phyloP scores from a whole-genome alignment of 2,797 vertebrate species.

The Brachyrhaphis roseni region DNA sequence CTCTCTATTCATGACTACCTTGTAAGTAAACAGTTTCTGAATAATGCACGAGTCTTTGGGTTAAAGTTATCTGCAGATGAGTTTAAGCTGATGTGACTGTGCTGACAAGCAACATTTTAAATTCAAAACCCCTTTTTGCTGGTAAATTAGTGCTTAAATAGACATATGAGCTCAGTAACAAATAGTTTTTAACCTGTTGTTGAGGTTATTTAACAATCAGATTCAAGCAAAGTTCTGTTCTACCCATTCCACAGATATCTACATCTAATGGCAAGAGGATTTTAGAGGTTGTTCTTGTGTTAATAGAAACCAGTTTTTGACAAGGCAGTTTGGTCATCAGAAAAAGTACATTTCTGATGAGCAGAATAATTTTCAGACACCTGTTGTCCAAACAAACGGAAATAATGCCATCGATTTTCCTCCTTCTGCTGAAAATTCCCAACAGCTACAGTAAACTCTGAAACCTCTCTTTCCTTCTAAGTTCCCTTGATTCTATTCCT shows the following conservation, averaged over 20 bases:
- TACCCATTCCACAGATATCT: neutral
- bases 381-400: neutral
- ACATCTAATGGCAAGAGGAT: neutral
- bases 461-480: neutral
- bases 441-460: neutral
- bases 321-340: neutral
- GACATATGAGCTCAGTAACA: too few relatives aligned
- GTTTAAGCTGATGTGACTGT: neutral
- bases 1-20: neutral
- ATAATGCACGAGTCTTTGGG: slow-evolving; percentile 28
- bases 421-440: neutral
- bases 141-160: too few relatives aligned
- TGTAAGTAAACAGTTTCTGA: slow-evolving; percentile 18
- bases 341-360: neutral
- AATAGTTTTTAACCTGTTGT: too few relatives aligned
- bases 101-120: too few relatives aligned
- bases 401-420: neutral
- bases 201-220: too few relatives aligned
- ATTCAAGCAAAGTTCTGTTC: too few relatives aligned
- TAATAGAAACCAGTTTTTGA: neutral
- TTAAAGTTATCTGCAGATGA: slow-evolving; percentile 26
- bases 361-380: neutral
- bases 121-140: too few relatives aligned
- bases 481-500: neutral
- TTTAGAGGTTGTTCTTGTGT: neutral